Base-by-base conservation (phyloP, 2,888 invertebrate genomes). In the Callyntrura guangdongensis region DNA sequence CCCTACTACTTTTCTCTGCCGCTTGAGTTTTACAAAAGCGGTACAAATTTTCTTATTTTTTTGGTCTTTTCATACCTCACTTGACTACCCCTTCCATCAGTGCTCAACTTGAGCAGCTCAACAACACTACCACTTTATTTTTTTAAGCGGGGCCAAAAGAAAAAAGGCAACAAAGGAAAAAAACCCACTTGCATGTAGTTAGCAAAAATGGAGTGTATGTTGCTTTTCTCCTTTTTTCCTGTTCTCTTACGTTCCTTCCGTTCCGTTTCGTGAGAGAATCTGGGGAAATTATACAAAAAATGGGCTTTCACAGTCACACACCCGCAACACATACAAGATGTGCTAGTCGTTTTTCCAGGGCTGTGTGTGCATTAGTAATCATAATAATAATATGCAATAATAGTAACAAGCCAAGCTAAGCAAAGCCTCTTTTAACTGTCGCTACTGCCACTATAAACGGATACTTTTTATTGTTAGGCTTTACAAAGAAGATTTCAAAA, bases 351-450 rank as follows among this genome's bases (percentile, higher is more conserved):
- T 82, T 59, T 12, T 36, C 36, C 17, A n/a, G 27, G 0, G 3
- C n/a, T 47, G 20, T 59, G 53, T 49, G 20, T 56, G 53, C 17
- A 45, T 74, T 67, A 25, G 56, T 56, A 69, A 36, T 72, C 49
- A 72, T 83, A 84, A 86, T 90, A 90, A 90, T 90, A 82, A 59
- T 79, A 88, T 81, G 81, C 79, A 90, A 90, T 90, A 85, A 86
- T 72, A 79, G 59, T 90, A 90, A 86, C 90, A 85, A 90, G 86
- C 89, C 79, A 87, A 79, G 79, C 81, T n/a, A 25, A 47, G 67
- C 83, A 83, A 83, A 83, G 83, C 67, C 83, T 83, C 82, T 83
- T 67, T 67, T 49, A 59, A 61, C 47, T 8, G 72, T 47, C 20
- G 72, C 72, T 17, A 9, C 47, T 17, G 20, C 47, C 45, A 72